phyloP scores from a whole-genome alignment of 2,797 vertebrate species.

The Semaprochilodus insignis region DNA sequence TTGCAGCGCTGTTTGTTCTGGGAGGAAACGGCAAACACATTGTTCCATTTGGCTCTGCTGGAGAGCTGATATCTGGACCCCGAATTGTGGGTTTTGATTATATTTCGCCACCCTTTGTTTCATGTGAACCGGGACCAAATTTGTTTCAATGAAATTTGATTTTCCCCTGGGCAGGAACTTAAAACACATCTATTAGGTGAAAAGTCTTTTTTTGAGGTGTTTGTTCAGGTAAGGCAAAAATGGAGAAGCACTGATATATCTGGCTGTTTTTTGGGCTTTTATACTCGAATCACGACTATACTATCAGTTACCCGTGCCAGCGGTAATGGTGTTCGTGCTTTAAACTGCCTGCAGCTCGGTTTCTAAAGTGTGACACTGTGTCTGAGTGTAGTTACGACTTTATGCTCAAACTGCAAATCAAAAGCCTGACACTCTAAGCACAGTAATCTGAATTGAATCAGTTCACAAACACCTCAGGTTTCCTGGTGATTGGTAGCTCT shows the following conservation, averaged over 20 bases:
- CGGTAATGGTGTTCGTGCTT: not conserved
- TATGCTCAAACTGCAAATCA: not conserved
- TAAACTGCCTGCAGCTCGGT: not conserved
- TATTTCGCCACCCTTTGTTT: slow-evolving; percentile 6
- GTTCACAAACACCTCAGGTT: too few relatives aligned
- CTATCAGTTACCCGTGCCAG: not conserved
- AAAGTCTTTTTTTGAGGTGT: not conserved
- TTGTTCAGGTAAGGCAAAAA: not conserved
- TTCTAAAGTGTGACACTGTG: not conserved
- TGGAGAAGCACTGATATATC: not conserved
- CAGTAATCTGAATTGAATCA: too few relatives aligned
- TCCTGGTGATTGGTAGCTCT: too few relatives aligned
- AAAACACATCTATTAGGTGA: not conserved
- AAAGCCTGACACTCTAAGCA: not conserved
- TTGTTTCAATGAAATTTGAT: not conserved
- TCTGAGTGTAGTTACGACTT: too few relatives aligned
- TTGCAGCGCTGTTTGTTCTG: slow-evolving; percentile 1
- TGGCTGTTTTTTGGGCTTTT: not conserved
- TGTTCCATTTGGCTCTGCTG: not conserved
- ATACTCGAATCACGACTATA: not conserved
- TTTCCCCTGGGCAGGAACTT: not conserved
- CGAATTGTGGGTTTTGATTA: not conserved
- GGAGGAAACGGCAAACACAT: not conserved
- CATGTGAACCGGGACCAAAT: slow-evolving; percentile 6
- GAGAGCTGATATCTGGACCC: slow-evolving; percentile 1